These are phyloP conservation scores for Notothenia coriiceps DNA, from an alignment of 2,113 vertebrate species.

Conservation along the genomic window DNA sequence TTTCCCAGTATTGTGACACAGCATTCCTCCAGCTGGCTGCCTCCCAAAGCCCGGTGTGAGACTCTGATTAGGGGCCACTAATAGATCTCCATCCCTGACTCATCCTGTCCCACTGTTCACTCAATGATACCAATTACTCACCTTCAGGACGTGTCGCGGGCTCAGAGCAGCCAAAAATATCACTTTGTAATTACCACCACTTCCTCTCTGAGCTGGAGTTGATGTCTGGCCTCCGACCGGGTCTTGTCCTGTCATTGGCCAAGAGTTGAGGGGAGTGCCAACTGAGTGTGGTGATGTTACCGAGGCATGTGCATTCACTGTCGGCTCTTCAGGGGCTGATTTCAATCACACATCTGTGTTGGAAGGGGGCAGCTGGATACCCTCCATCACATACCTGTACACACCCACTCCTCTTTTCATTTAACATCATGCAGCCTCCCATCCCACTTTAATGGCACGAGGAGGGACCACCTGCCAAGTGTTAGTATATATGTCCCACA, in stretches of 20 bases:
- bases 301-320: not conserved
- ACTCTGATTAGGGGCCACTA: constrained; percentile 69
- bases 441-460: constrained; percentile 31
- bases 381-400: constrained; percentile 15
- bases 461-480: constrained; percentile 7
- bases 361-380: constrained; percentile 14
- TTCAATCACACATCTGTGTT: constrained; percentile 33
- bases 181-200: constrained; percentile 59
- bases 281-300: not conserved
- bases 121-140: constrained; percentile 74
- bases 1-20: constrained; percentile 24
- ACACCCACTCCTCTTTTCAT: not conserved
- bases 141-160: constrained; percentile 51
- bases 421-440: constrained; percentile 37
- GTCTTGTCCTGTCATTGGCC: constrained; percentile 2
- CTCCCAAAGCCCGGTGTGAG: constrained; percentile 51
- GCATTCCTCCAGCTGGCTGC: constrained; percentile 53
- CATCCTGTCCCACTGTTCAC: constrained; percentile 65
- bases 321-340: not conserved
- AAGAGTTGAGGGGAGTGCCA: not conserved
- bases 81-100: constrained; percentile 73
- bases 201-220: constrained; percentile 36
- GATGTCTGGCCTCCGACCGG: constrained; percentile 25
- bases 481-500: constrained; percentile 44
- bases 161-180: constrained; percentile 63